Conservation (phyloP, 2,797 vertebrate species). For the Lacerta agilis region DNA sequence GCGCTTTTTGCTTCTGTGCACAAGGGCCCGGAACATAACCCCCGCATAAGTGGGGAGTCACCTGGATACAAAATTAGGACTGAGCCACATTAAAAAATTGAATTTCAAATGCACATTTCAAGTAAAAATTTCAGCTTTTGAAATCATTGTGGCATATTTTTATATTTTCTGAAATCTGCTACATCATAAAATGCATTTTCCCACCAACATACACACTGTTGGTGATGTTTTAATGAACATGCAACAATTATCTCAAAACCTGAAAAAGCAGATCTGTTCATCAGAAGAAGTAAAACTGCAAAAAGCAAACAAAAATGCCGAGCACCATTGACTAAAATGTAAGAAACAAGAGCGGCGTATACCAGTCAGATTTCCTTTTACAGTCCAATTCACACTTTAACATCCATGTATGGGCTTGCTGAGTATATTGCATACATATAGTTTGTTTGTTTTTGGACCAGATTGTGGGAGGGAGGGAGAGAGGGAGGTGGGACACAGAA, state of each 20-base stretch:
- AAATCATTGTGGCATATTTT: not conserved
- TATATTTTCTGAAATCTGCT: not conserved
- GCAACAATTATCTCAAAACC: not conserved
- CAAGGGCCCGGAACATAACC: too few species aligned
- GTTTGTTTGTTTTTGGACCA: not conserved
- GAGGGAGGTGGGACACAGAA: not conserved
- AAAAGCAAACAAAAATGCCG: not conserved
- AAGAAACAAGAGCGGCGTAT: not conserved
- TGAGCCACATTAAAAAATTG: not conserved
- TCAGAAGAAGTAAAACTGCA: not conserved
- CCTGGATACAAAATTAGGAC: too few species aligned
- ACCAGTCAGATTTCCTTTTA: conserved; percentile 9
- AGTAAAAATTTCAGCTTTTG: not conserved
- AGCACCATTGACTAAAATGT: not conserved
- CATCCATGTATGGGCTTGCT: not conserved
- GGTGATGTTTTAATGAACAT: not conserved
- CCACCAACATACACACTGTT: not conserved
- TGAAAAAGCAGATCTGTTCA: not conserved
- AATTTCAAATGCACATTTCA: not conserved
- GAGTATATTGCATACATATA: not conserved
- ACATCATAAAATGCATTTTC: not conserved
- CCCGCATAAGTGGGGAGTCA: too few species aligned
- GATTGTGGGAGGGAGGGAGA: rapidly evolving
- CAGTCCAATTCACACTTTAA: rapidly evolving
- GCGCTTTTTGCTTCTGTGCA: too few species aligned